Evolutionary conservation across 2,888 invertebrate genomes (phyloP).

Genomic region (Ophion ellenae): DNA sequence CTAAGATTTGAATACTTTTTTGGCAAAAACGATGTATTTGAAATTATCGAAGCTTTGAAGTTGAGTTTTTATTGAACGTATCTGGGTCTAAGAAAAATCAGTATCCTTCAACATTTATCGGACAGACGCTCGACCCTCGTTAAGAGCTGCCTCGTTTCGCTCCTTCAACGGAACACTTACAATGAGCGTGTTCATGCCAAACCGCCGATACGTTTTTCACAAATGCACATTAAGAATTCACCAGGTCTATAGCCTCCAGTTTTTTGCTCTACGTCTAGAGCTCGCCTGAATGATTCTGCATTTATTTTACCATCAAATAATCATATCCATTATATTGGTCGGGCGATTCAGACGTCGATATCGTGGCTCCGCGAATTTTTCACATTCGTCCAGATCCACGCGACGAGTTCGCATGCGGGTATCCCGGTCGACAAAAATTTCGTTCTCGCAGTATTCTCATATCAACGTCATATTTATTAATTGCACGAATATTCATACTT

Average conservation of each 20-base stretch:
- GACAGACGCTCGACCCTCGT: background rate
- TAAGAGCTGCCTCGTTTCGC: background rate
- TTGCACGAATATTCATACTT: background rate
- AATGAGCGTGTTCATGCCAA: background rate
- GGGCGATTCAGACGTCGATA: background rate
- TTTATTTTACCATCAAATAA: background rate
- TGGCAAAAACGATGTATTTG: no score
- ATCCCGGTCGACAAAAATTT: background rate
- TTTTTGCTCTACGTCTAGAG: background rate
- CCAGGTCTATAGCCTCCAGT: background rate
- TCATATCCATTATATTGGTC: background rate
- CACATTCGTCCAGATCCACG: no score
- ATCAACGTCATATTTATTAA: background rate
- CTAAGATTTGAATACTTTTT: background rate
- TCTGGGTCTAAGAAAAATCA: background rate
- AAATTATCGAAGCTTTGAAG: background rate
- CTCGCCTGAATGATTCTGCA: background rate
- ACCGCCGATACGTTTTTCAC: background rate
- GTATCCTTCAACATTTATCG: background rate
- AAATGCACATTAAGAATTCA: background rate
- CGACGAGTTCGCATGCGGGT: background rate
- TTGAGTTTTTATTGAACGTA: background rate
- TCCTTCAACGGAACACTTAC: background rate
- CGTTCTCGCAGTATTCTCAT: no score
- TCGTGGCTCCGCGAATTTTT: no score